Evolutionary conservation across 2,797 vertebrate genomes (phyloP), one percentile per base, ranked within the genome.

Genomic region (Siniperca obscura): DNA sequence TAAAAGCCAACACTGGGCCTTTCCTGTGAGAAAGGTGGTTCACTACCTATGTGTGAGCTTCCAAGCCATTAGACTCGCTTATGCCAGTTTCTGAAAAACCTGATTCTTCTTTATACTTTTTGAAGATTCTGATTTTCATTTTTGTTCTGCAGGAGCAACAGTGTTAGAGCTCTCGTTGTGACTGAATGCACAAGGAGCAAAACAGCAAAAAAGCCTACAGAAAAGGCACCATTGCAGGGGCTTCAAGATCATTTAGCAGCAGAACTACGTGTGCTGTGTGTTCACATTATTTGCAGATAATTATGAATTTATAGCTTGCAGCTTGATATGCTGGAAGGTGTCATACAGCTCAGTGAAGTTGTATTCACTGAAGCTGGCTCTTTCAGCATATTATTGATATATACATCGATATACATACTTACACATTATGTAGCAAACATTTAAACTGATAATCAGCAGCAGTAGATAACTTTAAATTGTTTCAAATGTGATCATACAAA

Each of bases 1-100:
- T 85, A 93, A 92, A 90, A 91, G 85, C 88, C 74, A 83, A 70
- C 81, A 70, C 59, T 57, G 80, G 80, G 74, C 73, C 67, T 86
- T 84, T 82, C 81, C 64, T 71, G 80, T 84, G 65, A 76, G 70
- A 86, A 83, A 79, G 44, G 78, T 74, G 69, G 34, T 91, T 90
- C 81, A 82, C 90, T 90, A 87, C 83, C 84, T 86, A 8, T 5
- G 42, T 50, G 42, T 71, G 76, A 70, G 83, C 75, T 80, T 87
- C 90, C 34, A 64, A 80, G 78, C 77, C 82, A 86, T 93, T 87
- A 89, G 72, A 83, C 46, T 38, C 11, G 4, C 60, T 55, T 70
- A 30, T 57, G 70, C 61, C 73, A 42, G 27, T 40, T 65, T 73
- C 72, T 73, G 27, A 42, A 55, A 60, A 70, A 25, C 48, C 74